A percentile compares a stretch with the other conserved stretches of the same genome.
These are phyloP conservation scores for Danaus melanippus DNA, from an alignment of 1,140 invertebrate species.

Conservation along the genomic window DNA sequence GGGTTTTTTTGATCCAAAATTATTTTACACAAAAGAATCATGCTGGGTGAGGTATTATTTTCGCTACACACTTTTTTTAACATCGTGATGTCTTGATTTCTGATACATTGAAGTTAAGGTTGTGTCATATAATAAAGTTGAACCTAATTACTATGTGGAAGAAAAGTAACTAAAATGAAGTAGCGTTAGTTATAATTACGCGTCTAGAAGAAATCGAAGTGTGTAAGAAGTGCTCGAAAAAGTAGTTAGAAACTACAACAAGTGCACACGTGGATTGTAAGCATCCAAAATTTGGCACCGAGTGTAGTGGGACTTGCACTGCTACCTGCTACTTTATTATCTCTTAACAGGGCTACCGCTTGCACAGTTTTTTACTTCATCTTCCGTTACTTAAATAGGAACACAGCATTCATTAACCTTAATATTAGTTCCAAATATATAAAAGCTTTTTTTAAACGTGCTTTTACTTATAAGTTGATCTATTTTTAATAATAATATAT, in stretches of 20 bases:
- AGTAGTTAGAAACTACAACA: slow-evolving; percentile 29
- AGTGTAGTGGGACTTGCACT: slow-evolving; percentile 43
- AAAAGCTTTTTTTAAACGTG: too few relatives aligned
- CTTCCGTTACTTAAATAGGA: too few relatives aligned
- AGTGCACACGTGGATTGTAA: slow-evolving; percentile 32
- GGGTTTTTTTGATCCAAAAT: slow-evolving; percentile 30
- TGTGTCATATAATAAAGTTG: too few relatives aligned
- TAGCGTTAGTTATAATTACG: too few relatives aligned
- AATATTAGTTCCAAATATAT: too few relatives aligned
- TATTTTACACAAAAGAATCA: slow-evolving; percentile 28
- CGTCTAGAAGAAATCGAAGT: too few relatives aligned
- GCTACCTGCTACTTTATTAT: slow-evolving; percentile 66
- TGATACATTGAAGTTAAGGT: too few relatives aligned
- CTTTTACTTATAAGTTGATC: too few relatives aligned
- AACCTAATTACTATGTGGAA: too few relatives aligned
- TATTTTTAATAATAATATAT: too few relatives aligned
- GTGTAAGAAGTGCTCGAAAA: slow-evolving; percentile 17
- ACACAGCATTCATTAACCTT: too few relatives aligned
- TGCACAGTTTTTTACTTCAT: slow-evolving; percentile 5
- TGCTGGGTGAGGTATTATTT: slow-evolving; percentile 29
- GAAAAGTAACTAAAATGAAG: too few relatives aligned
- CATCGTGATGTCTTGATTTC: not conserved
- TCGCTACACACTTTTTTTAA: slow-evolving; percentile 23
- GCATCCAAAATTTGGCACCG: slow-evolving; percentile 53
- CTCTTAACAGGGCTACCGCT: slow-evolving; percentile 57